phyloP scores from a whole-genome alignment of 2,797 vertebrate genomes.

The Myotis vivesi region DNA sequence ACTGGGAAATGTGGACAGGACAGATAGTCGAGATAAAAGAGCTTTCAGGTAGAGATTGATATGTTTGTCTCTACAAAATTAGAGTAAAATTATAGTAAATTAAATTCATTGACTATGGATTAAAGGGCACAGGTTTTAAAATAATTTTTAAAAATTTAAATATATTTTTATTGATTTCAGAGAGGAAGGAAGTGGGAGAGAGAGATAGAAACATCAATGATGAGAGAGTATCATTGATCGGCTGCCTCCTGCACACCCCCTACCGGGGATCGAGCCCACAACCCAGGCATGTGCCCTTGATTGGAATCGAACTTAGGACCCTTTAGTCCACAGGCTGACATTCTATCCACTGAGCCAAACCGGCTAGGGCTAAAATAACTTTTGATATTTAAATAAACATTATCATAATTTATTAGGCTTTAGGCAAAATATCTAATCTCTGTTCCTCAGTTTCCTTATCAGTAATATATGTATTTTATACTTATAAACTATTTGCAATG shows the following conservation, averaged over 20 bases:
- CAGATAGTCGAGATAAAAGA: neutral
- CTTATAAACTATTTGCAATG: neutral
- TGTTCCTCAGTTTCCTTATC: neutral
- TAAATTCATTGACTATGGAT: neutral
- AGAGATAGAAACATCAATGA: too few species aligned
- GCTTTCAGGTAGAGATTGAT: neutral
- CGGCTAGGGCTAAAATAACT: neutral
- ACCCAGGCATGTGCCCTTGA: too few species aligned
- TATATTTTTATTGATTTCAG: too few species aligned
- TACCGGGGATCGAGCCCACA: too few species aligned
- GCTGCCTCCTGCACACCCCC: too few species aligned
- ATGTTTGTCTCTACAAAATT: neutral
- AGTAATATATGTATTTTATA: neutral
- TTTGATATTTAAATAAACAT: neutral
- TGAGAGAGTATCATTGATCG: too few species aligned
- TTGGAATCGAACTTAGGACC: too few species aligned
- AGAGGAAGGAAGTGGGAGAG: too few species aligned
- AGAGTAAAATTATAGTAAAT: neutral
- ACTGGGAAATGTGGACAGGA: neutral
- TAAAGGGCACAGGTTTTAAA: neutral
- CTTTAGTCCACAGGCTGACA: too few species aligned
- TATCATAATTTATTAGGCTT: neutral
- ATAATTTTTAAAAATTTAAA: neutral
- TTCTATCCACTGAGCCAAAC: too few species aligned
- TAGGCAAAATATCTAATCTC: neutral